Evolutionary conservation across 2,888 invertebrate genomes (phyloP).

Genomic region (Amiota mariae): DNA sequence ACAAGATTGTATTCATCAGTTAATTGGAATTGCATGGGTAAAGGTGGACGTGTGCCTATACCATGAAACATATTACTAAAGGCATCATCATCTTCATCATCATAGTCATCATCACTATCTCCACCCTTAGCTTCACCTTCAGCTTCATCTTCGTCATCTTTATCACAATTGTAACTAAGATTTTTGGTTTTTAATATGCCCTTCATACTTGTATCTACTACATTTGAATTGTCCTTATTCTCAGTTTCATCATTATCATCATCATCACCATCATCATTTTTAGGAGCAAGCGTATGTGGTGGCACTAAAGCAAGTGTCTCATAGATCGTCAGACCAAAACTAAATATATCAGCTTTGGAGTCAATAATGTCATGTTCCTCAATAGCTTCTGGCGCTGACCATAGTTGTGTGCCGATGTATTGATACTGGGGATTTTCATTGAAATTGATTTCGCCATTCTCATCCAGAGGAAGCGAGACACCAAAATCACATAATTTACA

Average conservation of each 20-base stretch:
- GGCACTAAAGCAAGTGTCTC: conserved; percentile 85
- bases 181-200: not conserved
- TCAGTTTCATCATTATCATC: conserved; percentile 51
- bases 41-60: conserved; percentile 80
- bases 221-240: not conserved
- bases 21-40: conserved; percentile 79
- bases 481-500: conserved; percentile 91
- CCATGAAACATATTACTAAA: conserved; percentile 49
- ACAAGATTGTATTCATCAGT: conserved; percentile 78
- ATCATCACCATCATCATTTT: conserved; percentile 56
- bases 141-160: conserved; percentile 7
- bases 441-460: conserved; percentile 78
- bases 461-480: conserved; percentile 82
- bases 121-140: not conserved
- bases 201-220: not conserved
- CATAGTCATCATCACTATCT: not conserved
- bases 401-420: conserved; percentile 83
- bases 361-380: conserved; percentile 77
- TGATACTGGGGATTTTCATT: conserved; percentile 74
- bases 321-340: conserved; percentile 85
- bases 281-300: conserved; percentile 77
- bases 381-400: conserved; percentile 87
- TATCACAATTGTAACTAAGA: conserved; percentile 44
- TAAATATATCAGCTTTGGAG: conserved; percentile 85
- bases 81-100: conserved; percentile 53